Conservation (phyloP, 2,888 invertebrate species). For the Nezara viridula region DNA sequence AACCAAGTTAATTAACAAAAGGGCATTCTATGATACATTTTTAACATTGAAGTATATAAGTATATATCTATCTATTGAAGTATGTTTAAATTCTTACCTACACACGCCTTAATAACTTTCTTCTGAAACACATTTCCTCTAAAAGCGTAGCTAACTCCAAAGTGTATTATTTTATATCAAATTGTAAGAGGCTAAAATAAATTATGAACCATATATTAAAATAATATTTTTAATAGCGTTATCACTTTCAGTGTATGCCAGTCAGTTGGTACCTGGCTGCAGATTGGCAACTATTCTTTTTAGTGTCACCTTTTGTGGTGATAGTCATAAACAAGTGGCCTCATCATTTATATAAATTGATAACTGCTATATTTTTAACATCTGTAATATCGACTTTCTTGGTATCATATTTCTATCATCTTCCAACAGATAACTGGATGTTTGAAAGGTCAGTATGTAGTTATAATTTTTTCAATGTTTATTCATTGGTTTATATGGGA, state of each 20-base stretch:
- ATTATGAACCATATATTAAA: neutral
- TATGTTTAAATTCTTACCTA: too few relatives aligned
- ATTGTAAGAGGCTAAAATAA: neutral
- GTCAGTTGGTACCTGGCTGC: conserved; percentile 57
- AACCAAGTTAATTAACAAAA: too few relatives aligned
- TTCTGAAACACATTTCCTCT: too few relatives aligned
- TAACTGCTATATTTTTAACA: conserved; percentile 12
- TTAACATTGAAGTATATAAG: too few relatives aligned
- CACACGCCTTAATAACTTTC: too few relatives aligned
- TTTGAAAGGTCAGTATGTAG: conserved; percentile 30
- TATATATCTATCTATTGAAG: too few relatives aligned
- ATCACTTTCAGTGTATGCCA: conserved; percentile 43
- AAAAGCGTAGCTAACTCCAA: too few relatives aligned
- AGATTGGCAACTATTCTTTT: conserved; percentile 56
- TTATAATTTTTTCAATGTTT: neutral
- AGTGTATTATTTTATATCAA: neutral
- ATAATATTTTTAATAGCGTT: neutral
- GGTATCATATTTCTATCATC: conserved; percentile 22
- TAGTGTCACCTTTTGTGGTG: conserved; percentile 26
- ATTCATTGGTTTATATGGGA: neutral
- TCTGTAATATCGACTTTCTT: conserved; percentile 9
- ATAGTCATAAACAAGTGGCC: conserved; percentile 32
- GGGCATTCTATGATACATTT: too few relatives aligned
- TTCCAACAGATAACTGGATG: conserved; percentile 29
- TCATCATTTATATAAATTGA: conserved; percentile 19